These are phyloP conservation scores for Phyto melanocephala DNA, from an alignment of 2,888 invertebrate genomes.

Conservation along the genomic window DNA sequence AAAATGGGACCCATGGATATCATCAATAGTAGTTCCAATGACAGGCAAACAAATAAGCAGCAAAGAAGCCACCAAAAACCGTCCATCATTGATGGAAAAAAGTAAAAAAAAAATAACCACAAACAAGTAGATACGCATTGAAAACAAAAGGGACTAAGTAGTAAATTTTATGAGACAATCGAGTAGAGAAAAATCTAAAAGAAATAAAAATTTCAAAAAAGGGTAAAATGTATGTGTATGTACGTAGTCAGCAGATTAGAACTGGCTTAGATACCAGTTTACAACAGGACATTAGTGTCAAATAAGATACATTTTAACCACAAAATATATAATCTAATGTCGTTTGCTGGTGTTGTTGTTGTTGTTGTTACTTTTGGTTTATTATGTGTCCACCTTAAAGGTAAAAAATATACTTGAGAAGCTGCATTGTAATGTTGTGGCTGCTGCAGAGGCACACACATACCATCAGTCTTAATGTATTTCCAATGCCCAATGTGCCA, in stretches of 20 bases:
- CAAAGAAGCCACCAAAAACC: constrained; percentile 25
- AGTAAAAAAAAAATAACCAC: constrained; percentile 9
- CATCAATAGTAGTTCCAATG: constrained; percentile 28
- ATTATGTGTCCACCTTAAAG: background rate
- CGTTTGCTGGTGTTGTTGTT: background rate
- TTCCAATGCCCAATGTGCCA: constrained; percentile 63
- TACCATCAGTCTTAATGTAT: constrained; percentile 33
- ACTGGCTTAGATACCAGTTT: constrained; percentile 58
- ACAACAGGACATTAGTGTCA: constrained; percentile 68
- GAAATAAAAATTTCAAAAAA: background rate
- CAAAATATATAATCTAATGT: constrained; percentile 62
- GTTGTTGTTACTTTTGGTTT: background rate
- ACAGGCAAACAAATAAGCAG: constrained; percentile 9
- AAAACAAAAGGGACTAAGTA: constrained; percentile 47
- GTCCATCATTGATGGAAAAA: constrained; percentile 46
- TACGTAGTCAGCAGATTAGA: constrained; percentile 61
- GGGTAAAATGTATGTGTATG: constrained; percentile 18
- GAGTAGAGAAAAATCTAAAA: background rate
- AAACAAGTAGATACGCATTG: constrained; percentile 9
- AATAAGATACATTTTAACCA: constrained; percentile 62
- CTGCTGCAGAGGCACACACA: constrained; percentile 41
- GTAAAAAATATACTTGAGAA: background rate
- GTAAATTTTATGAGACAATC: constrained; percentile 53
- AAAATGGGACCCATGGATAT: constrained; percentile 57
- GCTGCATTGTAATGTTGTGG: constrained; percentile 3